phyloP scores from a whole-genome alignment of 2,113 vertebrate species.

The Hypanus sabinus region DNA sequence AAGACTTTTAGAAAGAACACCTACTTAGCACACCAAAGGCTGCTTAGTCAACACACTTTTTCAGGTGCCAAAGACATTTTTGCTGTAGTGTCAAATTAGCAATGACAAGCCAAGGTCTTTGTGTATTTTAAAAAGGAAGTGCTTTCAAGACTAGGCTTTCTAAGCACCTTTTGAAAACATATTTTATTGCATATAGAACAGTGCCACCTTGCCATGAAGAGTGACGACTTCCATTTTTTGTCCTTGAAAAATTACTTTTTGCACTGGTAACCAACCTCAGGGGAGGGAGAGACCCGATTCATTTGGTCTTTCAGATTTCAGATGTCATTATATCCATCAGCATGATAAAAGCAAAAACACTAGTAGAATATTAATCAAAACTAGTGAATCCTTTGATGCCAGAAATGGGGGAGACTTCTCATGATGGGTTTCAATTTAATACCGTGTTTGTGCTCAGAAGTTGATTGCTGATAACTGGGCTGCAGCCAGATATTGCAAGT shows the following conservation, averaged over 20 bases:
- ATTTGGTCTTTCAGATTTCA: too few species aligned
- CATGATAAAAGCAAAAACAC: background rate
- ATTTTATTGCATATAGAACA: background rate
- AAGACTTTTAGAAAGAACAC: too few species aligned
- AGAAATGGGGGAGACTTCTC: background rate
- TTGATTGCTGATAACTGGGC: too few species aligned
- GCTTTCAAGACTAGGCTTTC: background rate
- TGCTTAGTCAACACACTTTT: too few species aligned
- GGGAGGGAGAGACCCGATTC: too few species aligned
- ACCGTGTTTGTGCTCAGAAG: background rate
- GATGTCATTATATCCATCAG: background rate
- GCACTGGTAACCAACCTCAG: background rate
- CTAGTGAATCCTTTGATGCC: background rate
- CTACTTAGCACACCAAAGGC: too few species aligned
- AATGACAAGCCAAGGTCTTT: too few species aligned
- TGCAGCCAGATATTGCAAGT: background rate
- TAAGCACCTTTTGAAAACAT: background rate
- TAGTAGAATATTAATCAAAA: background rate
- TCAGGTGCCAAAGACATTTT: too few species aligned
- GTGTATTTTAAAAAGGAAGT: too few species aligned
- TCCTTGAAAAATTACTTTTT: background rate
- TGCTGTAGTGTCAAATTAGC: too few species aligned
- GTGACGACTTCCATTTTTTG: background rate
- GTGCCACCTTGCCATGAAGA: background rate
- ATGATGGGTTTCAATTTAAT: background rate